phyloP scores from a whole-genome alignment of 2,888 invertebrate genomes.

The Ceriagrion tenellum region DNA sequence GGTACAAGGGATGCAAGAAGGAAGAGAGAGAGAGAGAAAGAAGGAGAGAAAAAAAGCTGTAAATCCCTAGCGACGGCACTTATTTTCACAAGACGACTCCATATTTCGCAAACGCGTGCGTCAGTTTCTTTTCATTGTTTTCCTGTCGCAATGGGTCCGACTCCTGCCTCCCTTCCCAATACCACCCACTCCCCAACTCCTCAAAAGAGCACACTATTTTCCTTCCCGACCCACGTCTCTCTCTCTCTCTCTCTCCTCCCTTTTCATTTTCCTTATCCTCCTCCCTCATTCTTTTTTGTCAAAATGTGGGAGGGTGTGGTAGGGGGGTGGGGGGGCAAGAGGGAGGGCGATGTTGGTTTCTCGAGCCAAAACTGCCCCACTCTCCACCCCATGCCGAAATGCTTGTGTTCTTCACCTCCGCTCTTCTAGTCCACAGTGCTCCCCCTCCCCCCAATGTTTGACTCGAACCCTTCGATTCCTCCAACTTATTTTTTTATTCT shows the following conservation, averaged over 20 bases:
- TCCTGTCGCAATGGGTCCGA: constrained; percentile 32
- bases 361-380: constrained; percentile 30
- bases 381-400: background rate
- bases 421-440: background rate
- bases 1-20: background rate
- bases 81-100: constrained; percentile 63
- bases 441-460: background rate
- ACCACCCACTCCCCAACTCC: background rate
- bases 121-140: constrained; percentile 66
- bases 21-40: background rate
- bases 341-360: constrained; percentile 13
- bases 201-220: too few relatives aligned
- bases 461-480: background rate
- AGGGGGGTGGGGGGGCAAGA: too few relatives aligned
- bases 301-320: too few relatives aligned
- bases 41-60: constrained; percentile 19
- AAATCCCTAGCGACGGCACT: constrained; percentile 45
- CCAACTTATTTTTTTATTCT: background rate
- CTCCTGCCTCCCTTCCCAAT: background rate
- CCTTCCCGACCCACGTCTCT: background rate
- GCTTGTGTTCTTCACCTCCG: background rate
- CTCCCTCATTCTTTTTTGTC: constrained; percentile 12
- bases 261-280: constrained; percentile 8
- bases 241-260: background rate
- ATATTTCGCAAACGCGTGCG: constrained; percentile 68